These are phyloP conservation scores for Plecturocebus donacophilus DNA, from an alignment of 2,113 vertebrate genomes.

Conservation along the genomic window DNA sequence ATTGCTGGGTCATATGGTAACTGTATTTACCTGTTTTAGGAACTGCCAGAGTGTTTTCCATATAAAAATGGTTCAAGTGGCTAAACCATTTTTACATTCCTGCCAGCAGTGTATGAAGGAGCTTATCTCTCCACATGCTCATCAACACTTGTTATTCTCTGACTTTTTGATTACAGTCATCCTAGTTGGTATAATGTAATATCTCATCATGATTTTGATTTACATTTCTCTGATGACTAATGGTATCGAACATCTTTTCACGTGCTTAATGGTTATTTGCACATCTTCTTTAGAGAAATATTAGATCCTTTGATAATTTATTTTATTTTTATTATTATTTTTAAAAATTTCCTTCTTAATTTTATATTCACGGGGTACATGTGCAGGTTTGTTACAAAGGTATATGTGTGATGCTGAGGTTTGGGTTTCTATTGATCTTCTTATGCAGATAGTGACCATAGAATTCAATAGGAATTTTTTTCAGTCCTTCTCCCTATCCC, in stretches of 20 bases:
- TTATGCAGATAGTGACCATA: too few relatives aligned
- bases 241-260: background rate
- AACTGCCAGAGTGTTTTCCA: constrained; percentile 6
- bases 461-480: too few relatives aligned
- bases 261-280: background rate
- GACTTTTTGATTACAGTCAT: background rate
- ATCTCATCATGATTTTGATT: constrained; percentile 12
- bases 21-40: background rate
- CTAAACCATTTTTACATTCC: background rate
- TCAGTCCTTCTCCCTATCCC: too few relatives aligned
- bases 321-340: background rate
- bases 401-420: too few relatives aligned
- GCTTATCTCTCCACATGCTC: background rate
- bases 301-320: background rate
- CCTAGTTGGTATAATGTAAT: background rate
- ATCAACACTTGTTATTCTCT: background rate
- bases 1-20: background rate
- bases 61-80: background rate
- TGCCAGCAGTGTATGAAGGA: background rate
- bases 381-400: too few relatives aligned
- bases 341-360: too few relatives aligned
- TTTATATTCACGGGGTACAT: too few relatives aligned
- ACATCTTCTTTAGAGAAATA: background rate
- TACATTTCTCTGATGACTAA: background rate
- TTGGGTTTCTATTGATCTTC: too few relatives aligned